Evolutionary conservation across 2,113 vertebrate genomes (phyloP), one percentile per base, ranked within the genome.

Genomic region (Rhombomys opimus): DNA sequence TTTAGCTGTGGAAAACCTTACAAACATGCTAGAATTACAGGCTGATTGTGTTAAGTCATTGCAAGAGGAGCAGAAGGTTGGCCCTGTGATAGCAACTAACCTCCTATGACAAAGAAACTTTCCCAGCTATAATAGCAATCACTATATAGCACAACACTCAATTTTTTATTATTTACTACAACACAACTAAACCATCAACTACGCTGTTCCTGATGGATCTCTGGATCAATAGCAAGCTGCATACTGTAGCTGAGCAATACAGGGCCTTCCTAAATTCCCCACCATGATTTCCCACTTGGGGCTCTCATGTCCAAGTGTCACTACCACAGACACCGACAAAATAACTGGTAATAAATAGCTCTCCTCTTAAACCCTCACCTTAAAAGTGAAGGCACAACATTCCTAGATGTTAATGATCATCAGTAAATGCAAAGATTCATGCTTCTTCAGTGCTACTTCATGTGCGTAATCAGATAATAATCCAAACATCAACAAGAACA

Each of bases 401-500:
- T 77, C 85, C 72, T 93, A 32, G 94, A 97, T 4, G 8, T 73
- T 95, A 97, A 97, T 96, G 92, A 93, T 27, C 87, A 89, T 70
- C 5, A 13, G 61, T 87, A 77, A 95, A 88, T 25, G 94, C 10
- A 95, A 95, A 91, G 89, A 84, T 84, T 70, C 87, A 90, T 89
- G 30, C 61, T 84, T 94, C 93, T 97, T 96, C 72, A 88, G 91
- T 38, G 87, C 14, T 59, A 93, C 87, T 93, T 96, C 85, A 95
- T 95, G 46, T 87, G 84, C 65, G 59, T 93, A 96, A 96, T 95
- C 89, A 95, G 93, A 76, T 97, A 97, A 95, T 96, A 97, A 95
- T 75, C 80, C 92, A 97, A 97, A 97, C 73, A 91, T 91, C 97
- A 97, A 94, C 81, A 97, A 97, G 96, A 72, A 97, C 38, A 5